Conservation (phyloP, 2,797 vertebrate species). For the Onychomys leucogaster region DNA sequence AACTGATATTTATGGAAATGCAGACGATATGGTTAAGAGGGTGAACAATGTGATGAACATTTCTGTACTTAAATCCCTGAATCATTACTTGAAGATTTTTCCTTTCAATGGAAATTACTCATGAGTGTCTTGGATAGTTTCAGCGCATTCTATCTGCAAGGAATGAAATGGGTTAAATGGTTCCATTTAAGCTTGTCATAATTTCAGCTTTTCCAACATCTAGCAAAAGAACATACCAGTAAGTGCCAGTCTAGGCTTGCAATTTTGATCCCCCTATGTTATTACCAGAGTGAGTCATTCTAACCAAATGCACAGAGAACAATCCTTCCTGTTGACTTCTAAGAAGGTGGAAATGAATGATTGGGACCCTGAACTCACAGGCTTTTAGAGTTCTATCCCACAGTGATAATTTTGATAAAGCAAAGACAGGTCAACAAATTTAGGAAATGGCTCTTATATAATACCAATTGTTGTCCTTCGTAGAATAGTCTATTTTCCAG, state of each 20-base stretch:
- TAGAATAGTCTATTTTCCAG: background rate
- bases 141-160: conserved; percentile 20
- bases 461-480: background rate
- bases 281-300: conserved; percentile 23
- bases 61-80: background rate
- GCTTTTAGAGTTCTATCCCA: conserved; percentile 7
- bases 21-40: background rate
- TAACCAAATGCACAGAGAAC: conserved; percentile 31
- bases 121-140: background rate
- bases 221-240: conserved; percentile 44
- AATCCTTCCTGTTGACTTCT: background rate
- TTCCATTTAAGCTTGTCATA: conserved; percentile 46
- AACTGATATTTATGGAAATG: conserved; percentile 54
- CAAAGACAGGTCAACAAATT: conserved; percentile 33
- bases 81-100: background rate
- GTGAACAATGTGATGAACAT: background rate
- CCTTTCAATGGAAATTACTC: conserved; percentile 20
- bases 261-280: conserved; percentile 45
- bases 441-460: conserved; percentile 35
- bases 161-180: conserved; percentile 57
- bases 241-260: conserved; percentile 37
- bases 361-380: background rate
- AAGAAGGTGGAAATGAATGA: conserved; percentile 6
- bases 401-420: conserved; percentile 7
- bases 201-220: conserved; percentile 68